These are phyloP conservation scores for Ranitomeya imitator DNA, from an alignment of 2,113 vertebrate genomes.

Conservation along the genomic window DNA sequence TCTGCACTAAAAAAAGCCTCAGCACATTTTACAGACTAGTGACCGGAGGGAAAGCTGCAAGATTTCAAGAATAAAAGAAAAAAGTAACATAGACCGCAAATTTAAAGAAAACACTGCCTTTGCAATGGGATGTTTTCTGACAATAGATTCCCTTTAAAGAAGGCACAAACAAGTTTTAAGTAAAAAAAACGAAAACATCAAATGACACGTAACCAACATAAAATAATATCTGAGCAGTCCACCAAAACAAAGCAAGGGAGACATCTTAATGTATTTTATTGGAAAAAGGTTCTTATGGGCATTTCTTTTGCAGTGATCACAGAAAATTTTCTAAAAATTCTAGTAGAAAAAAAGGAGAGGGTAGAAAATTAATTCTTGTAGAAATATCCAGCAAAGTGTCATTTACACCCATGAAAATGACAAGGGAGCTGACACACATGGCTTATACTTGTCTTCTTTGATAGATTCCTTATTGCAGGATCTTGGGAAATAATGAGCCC, in stretches of 20 bases:
- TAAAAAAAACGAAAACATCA: not conserved
- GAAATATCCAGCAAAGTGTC: not conserved
- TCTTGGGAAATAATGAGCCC: not conserved
- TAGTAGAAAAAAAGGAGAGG: not conserved
- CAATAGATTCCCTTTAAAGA: too few relatives aligned
- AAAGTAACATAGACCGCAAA: too few relatives aligned
- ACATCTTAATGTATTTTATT: constrained; percentile 4
- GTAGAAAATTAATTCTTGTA: not conserved
- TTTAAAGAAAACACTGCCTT: too few relatives aligned
- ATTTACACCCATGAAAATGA: not conserved
- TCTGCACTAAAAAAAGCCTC: too few relatives aligned
- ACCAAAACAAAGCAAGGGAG: not conserved
- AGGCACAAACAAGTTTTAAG: not conserved
- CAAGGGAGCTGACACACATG: not conserved
- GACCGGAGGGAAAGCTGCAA: too few relatives aligned
- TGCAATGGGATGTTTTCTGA: too few relatives aligned
- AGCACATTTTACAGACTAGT: too few relatives aligned
- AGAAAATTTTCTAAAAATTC: not conserved
- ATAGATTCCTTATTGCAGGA: not conserved
- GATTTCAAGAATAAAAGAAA: too few relatives aligned
- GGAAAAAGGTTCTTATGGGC: not conserved
- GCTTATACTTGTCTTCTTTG: not conserved
- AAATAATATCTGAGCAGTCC: not conserved
- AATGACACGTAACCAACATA: not conserved
- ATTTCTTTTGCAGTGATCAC: not conserved